Evolutionary conservation across 2,113 vertebrate genomes (phyloP), one percentile per base, ranked within the genome.

Genomic region (Actenoides hombroni): DNA sequence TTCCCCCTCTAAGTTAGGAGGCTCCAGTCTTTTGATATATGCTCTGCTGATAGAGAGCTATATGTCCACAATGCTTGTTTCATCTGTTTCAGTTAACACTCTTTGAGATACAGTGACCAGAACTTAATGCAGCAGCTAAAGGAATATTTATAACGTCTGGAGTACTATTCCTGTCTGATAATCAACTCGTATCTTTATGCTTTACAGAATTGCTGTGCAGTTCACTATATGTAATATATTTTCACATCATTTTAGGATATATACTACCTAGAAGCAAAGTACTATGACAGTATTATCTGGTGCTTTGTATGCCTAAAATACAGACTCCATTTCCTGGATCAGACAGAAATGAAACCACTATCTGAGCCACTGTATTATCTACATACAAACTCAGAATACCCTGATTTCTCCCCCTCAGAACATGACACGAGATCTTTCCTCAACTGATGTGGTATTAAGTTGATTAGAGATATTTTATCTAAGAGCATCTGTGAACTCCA

Each of bases 291-390:
- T 40, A 89, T 96, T 93, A 97, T 89, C 77, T 4, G 4, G 46
- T 91, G 67, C 60, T 96, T 90, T 92, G 51, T 83, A 65, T 59
- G 65, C 64, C 68, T 87, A 65, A 91, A 74, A 87, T 95, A 65
- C 0, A 0, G 95, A 95, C 88, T 94, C 92, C 81, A 91, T 95
- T 96, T 87, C 86, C 81, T 85, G 95, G 40, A 87, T 96, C 88
- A 89, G 57, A 65, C 73, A 94, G 88, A 94, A 96, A 94, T 95
- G 69, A 92, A 95, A 87, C 90, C 83, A 84, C 39, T 95, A 96
- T 73, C 86, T 1, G 15, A 84, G 60, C 10, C 44, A 54, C 74
- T 69, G 88, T 68, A 78, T 71, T 92, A 96, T 88, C 94, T 92
- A 15, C 46, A 82, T 6, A 94, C 64, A 92, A 86, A 92, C 88